phyloP scores from a whole-genome alignment of 2,797 vertebrate genomes.

The Naso thynnoides region DNA sequence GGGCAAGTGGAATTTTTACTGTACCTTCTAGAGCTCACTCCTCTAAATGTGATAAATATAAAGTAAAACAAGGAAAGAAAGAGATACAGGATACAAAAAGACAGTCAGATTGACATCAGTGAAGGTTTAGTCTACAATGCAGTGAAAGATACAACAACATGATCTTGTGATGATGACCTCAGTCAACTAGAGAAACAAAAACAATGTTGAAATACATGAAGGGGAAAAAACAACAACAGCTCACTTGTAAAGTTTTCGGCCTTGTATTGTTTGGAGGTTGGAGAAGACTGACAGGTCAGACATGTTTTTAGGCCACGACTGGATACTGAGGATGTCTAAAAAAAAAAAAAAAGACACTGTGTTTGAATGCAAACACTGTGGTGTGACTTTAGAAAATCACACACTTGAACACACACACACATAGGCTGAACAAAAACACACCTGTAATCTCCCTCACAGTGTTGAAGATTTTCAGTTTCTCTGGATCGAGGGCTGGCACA shows the following conservation, averaged over 20 bases:
- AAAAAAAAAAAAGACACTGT: constrained; percentile 77
- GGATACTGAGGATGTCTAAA: constrained; percentile 90
- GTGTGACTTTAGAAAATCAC: neutral
- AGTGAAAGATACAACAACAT: constrained; percentile 22
- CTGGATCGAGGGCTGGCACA: constrained; percentile 90
- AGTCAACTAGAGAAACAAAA: constrained; percentile 8
- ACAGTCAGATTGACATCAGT: constrained; percentile 39
- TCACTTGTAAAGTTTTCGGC: constrained; percentile 82
- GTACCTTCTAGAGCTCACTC: constrained; percentile 79
- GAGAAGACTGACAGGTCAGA: constrained; percentile 87
- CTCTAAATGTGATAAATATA: constrained; percentile 66
- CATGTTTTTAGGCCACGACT: constrained; percentile 91
- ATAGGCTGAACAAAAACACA: constrained; percentile 53
- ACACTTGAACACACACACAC: neutral
- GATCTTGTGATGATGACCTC: neutral
- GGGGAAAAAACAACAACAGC: neutral
- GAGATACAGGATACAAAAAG: constrained; percentile 51
- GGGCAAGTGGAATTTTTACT: constrained; percentile 38
- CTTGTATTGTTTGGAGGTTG: constrained; percentile 85
- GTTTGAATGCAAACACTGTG: constrained; percentile 20
- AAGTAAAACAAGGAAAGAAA: constrained; percentile 26
- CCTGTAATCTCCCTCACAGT: constrained; percentile 96
- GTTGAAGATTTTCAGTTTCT: constrained; percentile 93
- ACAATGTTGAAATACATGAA: neutral
- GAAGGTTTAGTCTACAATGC: constrained; percentile 3